Conservation (phyloP, 2,888 invertebrate species). For the Stenichneumon culpator region DNA sequence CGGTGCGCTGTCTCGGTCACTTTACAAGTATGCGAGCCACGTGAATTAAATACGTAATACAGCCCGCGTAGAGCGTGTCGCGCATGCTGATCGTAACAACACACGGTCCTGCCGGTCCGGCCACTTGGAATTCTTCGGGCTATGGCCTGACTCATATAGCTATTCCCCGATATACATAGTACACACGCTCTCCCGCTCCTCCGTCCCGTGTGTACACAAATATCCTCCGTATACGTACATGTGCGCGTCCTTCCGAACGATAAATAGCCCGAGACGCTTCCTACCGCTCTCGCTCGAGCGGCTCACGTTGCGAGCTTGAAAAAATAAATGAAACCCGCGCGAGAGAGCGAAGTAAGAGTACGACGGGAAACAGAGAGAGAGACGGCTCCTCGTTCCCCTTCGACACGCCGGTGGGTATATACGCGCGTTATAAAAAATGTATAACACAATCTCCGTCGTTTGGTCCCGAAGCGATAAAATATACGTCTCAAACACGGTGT, state of each 20-base stretch:
- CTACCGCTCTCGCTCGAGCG: slow-evolving; percentile 31
- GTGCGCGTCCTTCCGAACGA: slow-evolving; percentile 61
- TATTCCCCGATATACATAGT: slow-evolving; percentile 41
- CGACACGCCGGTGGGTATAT: slow-evolving; percentile 17
- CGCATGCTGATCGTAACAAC: slow-evolving; percentile 76
- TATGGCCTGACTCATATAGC: slow-evolving; percentile 53
- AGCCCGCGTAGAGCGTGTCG: slow-evolving; percentile 78
- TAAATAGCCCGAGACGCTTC: slow-evolving; percentile 68
- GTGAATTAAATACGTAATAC: slow-evolving; percentile 82
- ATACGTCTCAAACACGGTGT: slow-evolving; percentile 31
- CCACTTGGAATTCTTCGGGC: slow-evolving; percentile 70
- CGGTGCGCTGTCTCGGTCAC: slow-evolving; percentile 62
- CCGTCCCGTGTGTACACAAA: slow-evolving; percentile 52
- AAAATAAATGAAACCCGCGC: slow-evolving; percentile 60
- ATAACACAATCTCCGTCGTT: slow-evolving; percentile 55
- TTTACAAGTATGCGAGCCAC: slow-evolving; percentile 78
- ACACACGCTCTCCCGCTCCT: neutral
- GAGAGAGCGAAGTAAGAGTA: neutral
- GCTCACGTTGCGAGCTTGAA: slow-evolving; percentile 46
- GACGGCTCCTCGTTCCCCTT: slow-evolving; percentile 1
- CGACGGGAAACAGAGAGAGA: neutral
- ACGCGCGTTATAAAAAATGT: slow-evolving; percentile 59
- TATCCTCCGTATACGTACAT: slow-evolving; percentile 34
- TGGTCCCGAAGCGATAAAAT: slow-evolving; percentile 49
- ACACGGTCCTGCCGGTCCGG: slow-evolving; percentile 59